Evolutionary conservation across 2,797 vertebrate species (phyloP), one percentile per base, ranked within the genome.

Genomic region (Taenioides sp.): DNA sequence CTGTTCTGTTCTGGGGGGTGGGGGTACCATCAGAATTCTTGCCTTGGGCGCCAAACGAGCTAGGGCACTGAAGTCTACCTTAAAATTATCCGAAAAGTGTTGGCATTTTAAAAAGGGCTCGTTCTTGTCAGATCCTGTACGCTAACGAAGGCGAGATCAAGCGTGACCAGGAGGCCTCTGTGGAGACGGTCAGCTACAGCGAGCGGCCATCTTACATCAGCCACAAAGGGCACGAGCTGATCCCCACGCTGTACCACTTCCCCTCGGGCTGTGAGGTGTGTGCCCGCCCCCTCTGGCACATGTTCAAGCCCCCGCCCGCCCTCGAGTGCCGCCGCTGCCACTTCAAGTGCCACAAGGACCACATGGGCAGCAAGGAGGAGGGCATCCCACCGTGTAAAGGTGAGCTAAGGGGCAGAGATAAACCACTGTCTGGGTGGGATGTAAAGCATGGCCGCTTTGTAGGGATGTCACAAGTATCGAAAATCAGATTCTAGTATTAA

Each of bases 171-270:
- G 97, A 98, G 79, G 91, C 93, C 61, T 89, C 88, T 1, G 88
- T 92, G 84, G 98, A 99, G 68, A 65, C 89, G 1, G 37, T 83
- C 6, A 86, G 91, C 0, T 82, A 87, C 62, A 92, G 93, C 2
- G 98, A 99, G 54, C 96, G 97, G 14, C 91, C 95, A 5, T 93
- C 95, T 79, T 98, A 93, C 84, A 95, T 99, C 88, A 94, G 93
- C 88, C 96, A 99, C 94, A 99, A 99, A 84, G 97, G 98, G 79
- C 98, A 99, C 60, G 97, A 99, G 86, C 96, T 99, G 78, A 96
- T 99, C 80, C 95, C 93, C 72, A 99, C 97, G 1, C 94, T 99
- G 34, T 99, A 99, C 88, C 98, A 99, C 91, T 98, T 99, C 81
- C 98, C 98, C 40, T 96, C 96, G 73, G 97, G 94, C 92, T 99